Conservation (phyloP, 2,888 invertebrate species). For the Polietes domitor region DNA sequence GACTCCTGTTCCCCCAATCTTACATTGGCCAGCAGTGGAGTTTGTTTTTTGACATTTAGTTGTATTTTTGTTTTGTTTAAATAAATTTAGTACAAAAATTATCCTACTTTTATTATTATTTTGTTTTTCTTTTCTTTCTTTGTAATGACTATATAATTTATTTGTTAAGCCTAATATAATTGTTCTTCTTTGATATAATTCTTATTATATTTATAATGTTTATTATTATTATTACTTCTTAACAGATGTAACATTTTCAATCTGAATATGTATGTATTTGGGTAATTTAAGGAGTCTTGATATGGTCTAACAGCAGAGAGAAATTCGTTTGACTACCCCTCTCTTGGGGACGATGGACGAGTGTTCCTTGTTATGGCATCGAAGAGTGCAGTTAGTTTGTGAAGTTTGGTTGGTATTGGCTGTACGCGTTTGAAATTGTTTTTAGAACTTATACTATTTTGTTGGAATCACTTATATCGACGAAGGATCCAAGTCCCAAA, state of each 20-base stretch:
- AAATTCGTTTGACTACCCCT: too few species aligned
- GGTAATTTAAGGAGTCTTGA: too few species aligned
- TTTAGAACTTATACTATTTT: too few species aligned
- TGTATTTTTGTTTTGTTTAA: conserved; percentile 3
- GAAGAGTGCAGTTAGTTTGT: too few species aligned
- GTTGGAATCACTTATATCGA: too few species aligned
- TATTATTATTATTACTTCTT: background rate
- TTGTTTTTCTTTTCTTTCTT: background rate
- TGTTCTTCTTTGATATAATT: conserved; percentile 37
- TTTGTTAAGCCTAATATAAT: conserved; percentile 23
- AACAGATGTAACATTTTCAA: background rate
- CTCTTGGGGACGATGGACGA: too few species aligned
- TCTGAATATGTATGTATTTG: background rate
- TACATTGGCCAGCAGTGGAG: background rate
- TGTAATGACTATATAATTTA: conserved; percentile 26
- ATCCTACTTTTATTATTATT: background rate
- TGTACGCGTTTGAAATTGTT: too few species aligned
- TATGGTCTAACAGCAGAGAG: too few species aligned
- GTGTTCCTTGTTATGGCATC: too few species aligned
- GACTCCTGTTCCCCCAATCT: background rate
- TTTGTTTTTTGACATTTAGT: background rate
- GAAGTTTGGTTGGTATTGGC: too few species aligned
- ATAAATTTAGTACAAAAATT: conserved; percentile 26
- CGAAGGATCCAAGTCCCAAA: too few species aligned
- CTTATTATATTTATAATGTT: background rate